These are phyloP conservation scores for Cosmorhoe ocellata DNA, from an alignment of 2,888 invertebrate genomes.

Conservation along the genomic window DNA sequence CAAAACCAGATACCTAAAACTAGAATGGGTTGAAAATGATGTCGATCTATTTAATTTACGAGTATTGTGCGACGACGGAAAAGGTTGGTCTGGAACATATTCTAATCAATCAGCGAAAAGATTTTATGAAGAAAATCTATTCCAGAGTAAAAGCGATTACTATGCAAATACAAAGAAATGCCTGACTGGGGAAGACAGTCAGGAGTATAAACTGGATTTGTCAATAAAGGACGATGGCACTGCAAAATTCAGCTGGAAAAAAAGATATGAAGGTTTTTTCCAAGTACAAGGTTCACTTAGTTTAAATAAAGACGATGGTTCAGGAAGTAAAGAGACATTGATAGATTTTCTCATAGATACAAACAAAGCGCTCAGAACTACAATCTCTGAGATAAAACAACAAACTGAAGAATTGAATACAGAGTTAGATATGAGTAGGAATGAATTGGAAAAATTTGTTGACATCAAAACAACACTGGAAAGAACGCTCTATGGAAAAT, in stretches of 20 bases:
- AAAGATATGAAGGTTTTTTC: slow-evolving; percentile 43
- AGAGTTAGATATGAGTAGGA: slow-evolving; percentile 50
- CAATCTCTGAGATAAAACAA: slow-evolving; percentile 32
- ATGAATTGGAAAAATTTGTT: slow-evolving; percentile 54
- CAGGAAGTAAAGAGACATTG: slow-evolving; percentile 44
- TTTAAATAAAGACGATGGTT: slow-evolving; percentile 37
- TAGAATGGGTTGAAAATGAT: slow-evolving; percentile 52
- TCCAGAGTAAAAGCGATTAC: slow-evolving; percentile 52
- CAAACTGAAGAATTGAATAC: slow-evolving; percentile 36
- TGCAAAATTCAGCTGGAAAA: slow-evolving; percentile 60
- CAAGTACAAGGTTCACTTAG: slow-evolving; percentile 53
- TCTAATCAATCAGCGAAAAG: slow-evolving; percentile 47
- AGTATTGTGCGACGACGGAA: slow-evolving; percentile 47
- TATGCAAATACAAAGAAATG: slow-evolving; percentile 42
- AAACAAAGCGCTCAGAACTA: slow-evolving; percentile 45
- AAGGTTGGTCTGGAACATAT: slow-evolving; percentile 58
- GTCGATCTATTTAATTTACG: slow-evolving; percentile 54
- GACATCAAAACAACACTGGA: slow-evolving; percentile 55
- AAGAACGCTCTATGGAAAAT: slow-evolving; percentile 60
- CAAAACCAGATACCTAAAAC: slow-evolving; percentile 46
- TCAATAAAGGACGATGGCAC: slow-evolving; percentile 27
- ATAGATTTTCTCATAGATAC: slow-evolving; percentile 56
- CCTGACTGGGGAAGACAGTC: slow-evolving; percentile 33
- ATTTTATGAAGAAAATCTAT: slow-evolving; percentile 43
- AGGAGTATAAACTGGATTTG: slow-evolving; percentile 46